Base-by-base conservation (phyloP, 2,113 vertebrate genomes). In the Steatornis caripensis region DNA sequence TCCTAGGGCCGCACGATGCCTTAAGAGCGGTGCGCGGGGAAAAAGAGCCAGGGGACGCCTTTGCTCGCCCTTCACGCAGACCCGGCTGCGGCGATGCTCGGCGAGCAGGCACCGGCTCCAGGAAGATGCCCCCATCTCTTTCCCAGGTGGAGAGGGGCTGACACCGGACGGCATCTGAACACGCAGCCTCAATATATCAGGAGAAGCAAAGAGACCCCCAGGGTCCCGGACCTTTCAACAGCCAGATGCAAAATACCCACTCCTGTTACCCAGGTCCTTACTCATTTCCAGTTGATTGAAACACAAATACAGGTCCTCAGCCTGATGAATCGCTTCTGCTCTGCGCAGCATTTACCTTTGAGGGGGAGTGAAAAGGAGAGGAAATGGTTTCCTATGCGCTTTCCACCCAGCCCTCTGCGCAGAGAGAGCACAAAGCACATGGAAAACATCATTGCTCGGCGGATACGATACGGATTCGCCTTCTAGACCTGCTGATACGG, bases 241-340 rank as follows among this genome's bases (percentile, higher is more conserved):
- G 78, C 81, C 95, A 82, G 81, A 94, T 76, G 91, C 89, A 78
- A 7, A 88, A 64, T 74, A 68, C 89, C 79, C 12, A 8, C 83
- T 94, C 72, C 87, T 72, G 81, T 82, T 96, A 87, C 57, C 9
- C 93, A 95, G 93, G 89, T 95, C 54, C 91, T 94, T 90, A 82
- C 72, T 94, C 53, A 36, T 96, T 96, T 97, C 96, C 96, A 96
- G 89, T 92, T 66, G 84, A 89, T 82, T 97, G 95, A 93, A 97
- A 97, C 95, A 82, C 43, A 96, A 97, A 96, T 89, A 97, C 78
- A 85, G 91, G 84, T 96, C 84, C 87, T 95, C 93, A 89, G 89
- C 84, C 93, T 93, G 95, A 97, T 95, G 96, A 81, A 96, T 96
- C 70, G 19, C 91, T 64, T 37, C 95, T 90, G 90, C 92, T 82